These are phyloP conservation scores for Cantharis nigra DNA, from an alignment of 2,888 invertebrate genomes.

Conservation along the genomic window DNA sequence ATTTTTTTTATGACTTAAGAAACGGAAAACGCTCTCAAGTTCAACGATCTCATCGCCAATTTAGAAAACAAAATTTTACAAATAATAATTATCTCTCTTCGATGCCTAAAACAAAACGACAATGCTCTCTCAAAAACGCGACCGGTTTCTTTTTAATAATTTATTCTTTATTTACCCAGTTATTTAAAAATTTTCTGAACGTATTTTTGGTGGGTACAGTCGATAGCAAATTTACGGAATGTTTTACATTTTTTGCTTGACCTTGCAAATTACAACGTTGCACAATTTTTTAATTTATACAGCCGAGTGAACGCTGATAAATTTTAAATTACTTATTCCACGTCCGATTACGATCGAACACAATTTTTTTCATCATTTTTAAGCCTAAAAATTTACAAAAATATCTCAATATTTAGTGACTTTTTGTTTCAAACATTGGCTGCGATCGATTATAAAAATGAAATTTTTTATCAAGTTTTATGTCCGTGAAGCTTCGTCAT, in stretches of 20 bases:
- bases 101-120: not conserved
- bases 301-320: not conserved
- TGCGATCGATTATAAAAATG: conserved; percentile 7
- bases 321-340: not conserved
- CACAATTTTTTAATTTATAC: conserved; percentile 2
- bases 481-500: not conserved
- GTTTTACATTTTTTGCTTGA: conserved; percentile 19
- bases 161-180: conserved; percentile 12
- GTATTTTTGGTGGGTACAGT: conserved; percentile 21
- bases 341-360: not conserved
- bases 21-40: conserved; percentile 52
- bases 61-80: conserved; percentile 14
- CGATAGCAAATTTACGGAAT: conserved; percentile 23
- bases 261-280: conserved; percentile 13
- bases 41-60: conserved; percentile 47
- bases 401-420: conserved; percentile 12
- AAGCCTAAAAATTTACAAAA: not conserved
- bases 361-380: not conserved
- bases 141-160: not conserved
- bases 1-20: conserved; percentile 53
- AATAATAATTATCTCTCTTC: not conserved
- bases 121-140: conserved; percentile 13
- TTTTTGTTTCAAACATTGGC: conserved; percentile 21
- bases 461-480: conserved; percentile 1
- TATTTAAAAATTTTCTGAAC: conserved; percentile 17